These are phyloP conservation scores for Tineola bisselliella DNA, from an alignment of 2,888 invertebrate genomes.

Conservation along the genomic window DNA sequence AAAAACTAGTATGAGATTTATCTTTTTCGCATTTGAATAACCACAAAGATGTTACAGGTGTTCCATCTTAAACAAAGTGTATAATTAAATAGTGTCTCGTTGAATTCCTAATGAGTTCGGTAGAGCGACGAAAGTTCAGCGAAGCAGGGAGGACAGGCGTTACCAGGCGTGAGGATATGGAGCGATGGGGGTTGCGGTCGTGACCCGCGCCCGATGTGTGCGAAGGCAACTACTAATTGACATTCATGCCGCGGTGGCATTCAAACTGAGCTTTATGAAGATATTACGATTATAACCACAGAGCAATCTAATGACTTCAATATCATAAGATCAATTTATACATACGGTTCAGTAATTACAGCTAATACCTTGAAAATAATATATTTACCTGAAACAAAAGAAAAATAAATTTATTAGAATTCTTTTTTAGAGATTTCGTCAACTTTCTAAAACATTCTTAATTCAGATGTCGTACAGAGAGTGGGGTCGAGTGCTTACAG, in stretches of 20 bases:
- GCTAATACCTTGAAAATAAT: not conserved
- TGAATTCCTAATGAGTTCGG: conserved; percentile 8
- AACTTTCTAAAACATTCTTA: conserved; percentile 31
- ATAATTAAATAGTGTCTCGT: conserved; percentile 7
- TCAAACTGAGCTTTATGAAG: conserved; percentile 14
- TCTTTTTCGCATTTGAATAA: conserved; percentile 5
- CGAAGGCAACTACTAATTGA: conserved; percentile 9
- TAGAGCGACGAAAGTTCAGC: conserved; percentile 3
- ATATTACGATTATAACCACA: conserved; percentile 15
- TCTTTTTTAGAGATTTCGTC: conserved; percentile 14
- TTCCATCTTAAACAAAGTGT: not conserved
- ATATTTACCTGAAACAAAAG: conserved; percentile 34
- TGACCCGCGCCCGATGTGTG: conserved; percentile 12
- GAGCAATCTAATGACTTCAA: conserved; percentile 1
- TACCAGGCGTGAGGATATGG: not conserved
- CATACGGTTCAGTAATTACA: not conserved
- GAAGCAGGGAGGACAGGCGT: not conserved
- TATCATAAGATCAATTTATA: not conserved
- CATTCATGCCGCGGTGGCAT: conserved; percentile 12
- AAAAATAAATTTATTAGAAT: conserved; percentile 10
- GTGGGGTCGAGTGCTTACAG: conserved; percentile 26
- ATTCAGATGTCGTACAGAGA: conserved; percentile 39
- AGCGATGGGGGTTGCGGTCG: not conserved
- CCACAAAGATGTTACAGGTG: conserved; percentile 3
- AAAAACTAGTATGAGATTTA: conserved; percentile 11